phyloP scores from a whole-genome alignment of 2,113 vertebrate genomes.

The Toxotes jaculatrix region DNA sequence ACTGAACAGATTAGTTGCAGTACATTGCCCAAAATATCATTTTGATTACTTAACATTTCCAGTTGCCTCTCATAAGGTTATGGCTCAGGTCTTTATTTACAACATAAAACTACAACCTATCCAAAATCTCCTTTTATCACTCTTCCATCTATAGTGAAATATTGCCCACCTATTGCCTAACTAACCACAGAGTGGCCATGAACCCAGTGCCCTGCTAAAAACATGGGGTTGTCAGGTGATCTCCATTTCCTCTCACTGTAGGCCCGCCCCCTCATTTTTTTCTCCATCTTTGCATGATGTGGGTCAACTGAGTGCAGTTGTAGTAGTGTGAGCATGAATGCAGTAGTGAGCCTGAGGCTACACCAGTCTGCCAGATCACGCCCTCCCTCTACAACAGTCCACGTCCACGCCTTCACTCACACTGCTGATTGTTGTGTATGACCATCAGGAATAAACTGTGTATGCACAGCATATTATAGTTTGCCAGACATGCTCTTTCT shows the following conservation, averaged over 20 bases:
- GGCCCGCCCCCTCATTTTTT: neutral
- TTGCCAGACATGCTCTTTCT: conserved; percentile 19
- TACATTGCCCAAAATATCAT: neutral
- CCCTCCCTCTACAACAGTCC: neutral
- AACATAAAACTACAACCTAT: neutral
- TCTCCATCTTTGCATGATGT: conserved; percentile 63
- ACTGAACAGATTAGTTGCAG: neutral
- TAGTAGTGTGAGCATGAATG: conserved; percentile 67
- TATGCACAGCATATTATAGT: neutral
- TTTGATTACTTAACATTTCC: neutral
- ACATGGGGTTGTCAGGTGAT: conserved; percentile 53
- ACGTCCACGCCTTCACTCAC: conserved; percentile 9
- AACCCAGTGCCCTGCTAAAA: conserved; percentile 30
- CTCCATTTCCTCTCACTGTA: conserved; percentile 7
- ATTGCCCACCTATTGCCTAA: conserved; percentile 13
- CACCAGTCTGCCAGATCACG: conserved; percentile 50
- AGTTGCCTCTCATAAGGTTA: neutral
- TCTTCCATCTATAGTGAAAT: conserved; percentile 30
- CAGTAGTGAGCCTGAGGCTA: conserved; percentile 57
- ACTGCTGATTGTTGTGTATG: conserved; percentile 1
- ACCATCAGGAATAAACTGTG: neutral
- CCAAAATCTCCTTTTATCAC: neutral
- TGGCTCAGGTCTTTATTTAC: neutral
- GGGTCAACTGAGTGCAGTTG: conserved; percentile 73
- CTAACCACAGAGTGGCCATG: conserved; percentile 1